phyloP scores from a whole-genome alignment of 2,888 invertebrate species.

The Nomada flava region DNA sequence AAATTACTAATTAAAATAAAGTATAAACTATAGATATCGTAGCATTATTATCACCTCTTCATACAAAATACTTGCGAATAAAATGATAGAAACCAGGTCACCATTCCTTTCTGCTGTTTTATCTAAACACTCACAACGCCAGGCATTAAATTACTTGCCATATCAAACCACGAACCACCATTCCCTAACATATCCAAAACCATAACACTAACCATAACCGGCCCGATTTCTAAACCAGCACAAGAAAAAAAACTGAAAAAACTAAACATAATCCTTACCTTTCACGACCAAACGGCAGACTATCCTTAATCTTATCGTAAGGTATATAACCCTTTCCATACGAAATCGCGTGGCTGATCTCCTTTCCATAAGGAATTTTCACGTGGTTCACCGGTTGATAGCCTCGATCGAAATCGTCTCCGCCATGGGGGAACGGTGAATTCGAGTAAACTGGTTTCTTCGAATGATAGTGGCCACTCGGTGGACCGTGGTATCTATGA shows the following conservation, averaged over 20 bases:
- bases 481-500: constrained; percentile 29
- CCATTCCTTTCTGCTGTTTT: neutral
- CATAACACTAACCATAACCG: neutral
- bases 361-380: constrained; percentile 76
- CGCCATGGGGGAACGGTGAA: constrained; percentile 69
- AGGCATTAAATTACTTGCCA: neutral
- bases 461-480: constrained; percentile 24
- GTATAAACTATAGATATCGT: no score
- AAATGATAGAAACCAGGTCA: neutral
- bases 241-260: neutral
- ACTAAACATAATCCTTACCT: constrained; percentile 48
- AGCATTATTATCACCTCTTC: neutral
- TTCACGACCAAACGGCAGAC: constrained; percentile 50
- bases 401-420: constrained; percentile 77
- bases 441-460: constrained; percentile 35
- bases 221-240: neutral
- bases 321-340: constrained; percentile 80
- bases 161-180: neutral
- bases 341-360: constrained; percentile 70
- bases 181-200: no score
- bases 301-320: constrained; percentile 73
- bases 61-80: neutral
- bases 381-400: constrained; percentile 74
- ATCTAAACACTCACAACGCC: neutral
- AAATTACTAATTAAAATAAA: neutral